Conservation (phyloP, 2,113 vertebrate genomes). For the Sylvia atricapilla region DNA sequence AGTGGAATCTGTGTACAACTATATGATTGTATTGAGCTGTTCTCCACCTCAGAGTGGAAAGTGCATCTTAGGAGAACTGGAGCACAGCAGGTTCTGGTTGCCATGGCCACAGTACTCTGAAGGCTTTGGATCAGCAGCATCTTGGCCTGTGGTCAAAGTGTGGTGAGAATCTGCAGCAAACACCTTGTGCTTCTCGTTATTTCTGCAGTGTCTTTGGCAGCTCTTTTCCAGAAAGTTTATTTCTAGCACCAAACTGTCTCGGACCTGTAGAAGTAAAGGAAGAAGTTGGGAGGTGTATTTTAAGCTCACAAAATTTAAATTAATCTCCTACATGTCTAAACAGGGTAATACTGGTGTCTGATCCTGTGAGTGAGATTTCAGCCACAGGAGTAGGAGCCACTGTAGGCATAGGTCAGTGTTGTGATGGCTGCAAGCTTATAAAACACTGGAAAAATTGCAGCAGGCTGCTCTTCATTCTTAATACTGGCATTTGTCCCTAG, state of each 20-base stretch:
- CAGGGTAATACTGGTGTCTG: neutral
- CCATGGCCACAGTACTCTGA: neutral
- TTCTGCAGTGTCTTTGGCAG: neutral
- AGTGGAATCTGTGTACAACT: neutral
- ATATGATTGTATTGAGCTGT: neutral
- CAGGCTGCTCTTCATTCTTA: neutral
- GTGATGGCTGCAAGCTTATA: neutral
- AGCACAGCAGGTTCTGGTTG: neutral
- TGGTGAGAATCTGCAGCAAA: neutral
- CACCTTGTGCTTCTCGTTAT: neutral
- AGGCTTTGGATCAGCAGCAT: neutral
- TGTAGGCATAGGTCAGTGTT: constrained; percentile 15
- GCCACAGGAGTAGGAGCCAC: neutral
- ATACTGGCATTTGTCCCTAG: neutral
- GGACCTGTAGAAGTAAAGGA: neutral
- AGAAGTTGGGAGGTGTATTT: neutral
- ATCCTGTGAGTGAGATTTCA: neutral
- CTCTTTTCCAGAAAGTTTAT: neutral
- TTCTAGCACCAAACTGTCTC: neutral
- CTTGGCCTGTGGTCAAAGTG: neutral
- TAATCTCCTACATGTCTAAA: neutral
- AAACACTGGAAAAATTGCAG: neutral
- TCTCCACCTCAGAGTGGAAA: neutral
- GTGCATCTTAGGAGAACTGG: neutral
- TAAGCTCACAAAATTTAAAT: neutral